Conservation (phyloP, 2,888 invertebrate genomes). For the Hylaea fasciaria region DNA sequence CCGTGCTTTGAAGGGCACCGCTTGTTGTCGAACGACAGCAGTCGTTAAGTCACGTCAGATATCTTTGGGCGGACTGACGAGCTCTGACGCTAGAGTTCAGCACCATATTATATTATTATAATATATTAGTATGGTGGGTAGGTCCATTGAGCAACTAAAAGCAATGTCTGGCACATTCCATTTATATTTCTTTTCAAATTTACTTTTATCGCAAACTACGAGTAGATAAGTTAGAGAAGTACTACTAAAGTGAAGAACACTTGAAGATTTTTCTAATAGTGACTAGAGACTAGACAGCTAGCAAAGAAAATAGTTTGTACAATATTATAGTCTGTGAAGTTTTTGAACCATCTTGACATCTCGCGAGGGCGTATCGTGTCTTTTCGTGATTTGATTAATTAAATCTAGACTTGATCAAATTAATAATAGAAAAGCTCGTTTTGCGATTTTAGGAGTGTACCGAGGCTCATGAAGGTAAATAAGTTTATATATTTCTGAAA, state of each 20-base stretch:
- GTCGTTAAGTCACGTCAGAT: too few species aligned
- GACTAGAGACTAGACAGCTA: conserved; percentile 1
- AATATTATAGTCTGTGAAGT: conserved; percentile 9
- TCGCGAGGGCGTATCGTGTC: conserved; percentile 15
- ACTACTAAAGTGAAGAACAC: not conserved
- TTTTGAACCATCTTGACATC: conserved; percentile 12
- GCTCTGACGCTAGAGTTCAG: not conserved
- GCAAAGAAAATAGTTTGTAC: conserved; percentile 15
- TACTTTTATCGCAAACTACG: too few species aligned
- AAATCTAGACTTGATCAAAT: conserved; percentile 7
- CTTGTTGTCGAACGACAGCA: too few species aligned
- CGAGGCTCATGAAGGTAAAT: too few species aligned
- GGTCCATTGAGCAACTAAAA: too few species aligned
- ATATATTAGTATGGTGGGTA: too few species aligned
- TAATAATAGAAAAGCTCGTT: not conserved
- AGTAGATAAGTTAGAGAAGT: not conserved
- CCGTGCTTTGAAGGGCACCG: too few species aligned
- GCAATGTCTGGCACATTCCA: too few species aligned
- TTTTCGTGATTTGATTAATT: conserved; percentile 27
- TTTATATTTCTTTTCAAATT: too few species aligned
- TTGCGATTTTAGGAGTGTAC: too few species aligned
- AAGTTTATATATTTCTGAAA: too few species aligned
- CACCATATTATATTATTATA: too few species aligned
- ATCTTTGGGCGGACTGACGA: not conserved
- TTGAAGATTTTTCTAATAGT: conserved; percentile 7